Base-by-base conservation (phyloP, 2,888 invertebrate genomes). In the Eristalis pertinax region DNA sequence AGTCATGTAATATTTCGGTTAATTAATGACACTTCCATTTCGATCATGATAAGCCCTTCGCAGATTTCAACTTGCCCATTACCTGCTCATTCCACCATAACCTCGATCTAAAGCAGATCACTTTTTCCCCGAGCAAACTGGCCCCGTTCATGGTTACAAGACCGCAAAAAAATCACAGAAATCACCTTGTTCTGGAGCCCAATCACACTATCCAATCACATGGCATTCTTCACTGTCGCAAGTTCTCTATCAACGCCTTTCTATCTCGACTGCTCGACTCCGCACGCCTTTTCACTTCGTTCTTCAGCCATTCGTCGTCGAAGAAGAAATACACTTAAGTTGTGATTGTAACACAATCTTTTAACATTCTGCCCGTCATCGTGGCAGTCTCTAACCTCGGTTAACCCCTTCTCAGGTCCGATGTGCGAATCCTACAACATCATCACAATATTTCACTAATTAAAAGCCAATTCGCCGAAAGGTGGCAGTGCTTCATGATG, bases 371-470 rank as follows among this genome's bases (percentile, higher is more conserved):
- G 19, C 38, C 38, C 2, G 38, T 38, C 13, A 13, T 38, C 13
- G 38, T 8, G 38, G n/a, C 50, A 50, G 50, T 19, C 50, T n/a
- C 19, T 50, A 50, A 50, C 50, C 50, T 50, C 50, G 19, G 50
- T 50, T 50, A 50, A 50, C 50, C 50, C n/a, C 50, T 50, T 19
- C 10, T 50, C 50, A 8, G 19, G 19, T 19, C 50, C 19, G 19
- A 19, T 50, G 19, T 50, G 50, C 50, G 19, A 50, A 19, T 50
- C 72, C 72, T 24, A 26, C 35, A 60, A 15, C n/a, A 35, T 26
- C 60, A 60, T 15, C 24, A 15, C 4, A 72, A 41, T 72, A 11
- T 72, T 62, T 72, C 72, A 29, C 72, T 72, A 72, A 72, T 72
- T 72, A 72, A 62, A 60, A 60, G 38, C n/a, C 60, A 41, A 62